phyloP scores from a whole-genome alignment of 2,113 vertebrate genomes.

The Columba janthina region DNA sequence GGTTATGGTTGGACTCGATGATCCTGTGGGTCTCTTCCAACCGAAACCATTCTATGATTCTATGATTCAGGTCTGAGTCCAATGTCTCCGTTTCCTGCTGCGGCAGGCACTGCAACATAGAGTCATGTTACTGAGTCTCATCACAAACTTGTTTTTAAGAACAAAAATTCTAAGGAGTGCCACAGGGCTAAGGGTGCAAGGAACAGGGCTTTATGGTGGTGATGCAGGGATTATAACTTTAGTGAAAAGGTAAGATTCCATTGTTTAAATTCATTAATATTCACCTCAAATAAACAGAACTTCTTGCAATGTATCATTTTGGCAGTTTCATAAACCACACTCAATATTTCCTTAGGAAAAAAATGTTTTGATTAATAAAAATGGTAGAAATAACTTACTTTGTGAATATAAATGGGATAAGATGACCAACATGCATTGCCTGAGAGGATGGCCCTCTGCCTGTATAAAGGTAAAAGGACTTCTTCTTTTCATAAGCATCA shows the following conservation, averaged over 20 bases:
- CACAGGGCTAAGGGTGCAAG: not conserved
- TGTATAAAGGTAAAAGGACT: constrained; percentile 96
- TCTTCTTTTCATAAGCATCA: constrained; percentile 90
- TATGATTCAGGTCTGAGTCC: not conserved
- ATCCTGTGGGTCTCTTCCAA: no score
- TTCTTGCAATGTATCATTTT: not conserved
- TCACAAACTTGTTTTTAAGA: not conserved
- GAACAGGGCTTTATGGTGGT: not conserved
- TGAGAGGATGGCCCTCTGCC: constrained; percentile 95
- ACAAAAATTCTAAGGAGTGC: not conserved
- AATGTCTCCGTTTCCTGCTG: not conserved
- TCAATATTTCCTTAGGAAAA: not conserved
- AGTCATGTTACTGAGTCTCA: not conserved
- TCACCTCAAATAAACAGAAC: not conserved
- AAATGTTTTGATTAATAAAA: not conserved
- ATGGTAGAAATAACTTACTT: constrained; percentile 81
- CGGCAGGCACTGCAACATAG: not conserved
- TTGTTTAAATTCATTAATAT: not conserved
- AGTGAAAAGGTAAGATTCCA: not conserved
- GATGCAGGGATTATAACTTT: not conserved
- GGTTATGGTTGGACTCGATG: no score
- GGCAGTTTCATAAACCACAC: not conserved
- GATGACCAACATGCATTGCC: constrained; percentile 94
- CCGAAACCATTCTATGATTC: no score
- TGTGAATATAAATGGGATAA: constrained; percentile 95